phyloP scores from a whole-genome alignment of 2,113 vertebrate species.

The Nerophis ophidion region DNA sequence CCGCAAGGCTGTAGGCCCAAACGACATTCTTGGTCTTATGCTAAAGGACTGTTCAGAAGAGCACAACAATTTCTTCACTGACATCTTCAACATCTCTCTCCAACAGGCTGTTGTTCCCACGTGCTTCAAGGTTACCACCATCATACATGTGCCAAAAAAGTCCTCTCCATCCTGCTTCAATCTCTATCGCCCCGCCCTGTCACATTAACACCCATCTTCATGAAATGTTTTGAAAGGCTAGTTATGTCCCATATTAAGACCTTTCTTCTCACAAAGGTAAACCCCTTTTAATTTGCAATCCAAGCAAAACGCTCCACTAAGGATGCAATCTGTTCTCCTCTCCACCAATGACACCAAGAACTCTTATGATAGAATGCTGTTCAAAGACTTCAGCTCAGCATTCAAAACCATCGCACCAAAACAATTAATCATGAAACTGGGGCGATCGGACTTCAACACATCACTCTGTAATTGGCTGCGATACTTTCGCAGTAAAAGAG shows the following conservation, averaged over 20 bases:
- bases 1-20: background rate
- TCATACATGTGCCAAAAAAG: background rate
- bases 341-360: no score
- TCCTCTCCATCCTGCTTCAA: background rate
- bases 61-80: constrained; percentile 3
- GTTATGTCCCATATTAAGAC: background rate
- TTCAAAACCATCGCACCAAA: no score
- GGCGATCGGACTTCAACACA: no score
- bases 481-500: no score
- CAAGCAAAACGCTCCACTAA: no score
- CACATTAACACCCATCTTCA: background rate
- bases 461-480: no score
- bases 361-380: no score
- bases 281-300: no score
- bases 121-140: constrained; percentile 6
- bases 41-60: background rate
- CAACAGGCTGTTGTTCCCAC: background rate
- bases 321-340: no score
- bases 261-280: no score
- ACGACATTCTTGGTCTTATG: background rate
- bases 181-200: background rate
- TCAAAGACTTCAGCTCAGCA: no score
- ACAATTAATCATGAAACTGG: no score
- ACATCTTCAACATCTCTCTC: constrained; percentile 8
- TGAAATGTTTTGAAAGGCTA: background rate